Percentiles rank a stretch among this genome's conserved stretches.
phyloP scores from a whole-genome alignment of 2,113 vertebrate species.

The Nesogale talazaci region DNA sequence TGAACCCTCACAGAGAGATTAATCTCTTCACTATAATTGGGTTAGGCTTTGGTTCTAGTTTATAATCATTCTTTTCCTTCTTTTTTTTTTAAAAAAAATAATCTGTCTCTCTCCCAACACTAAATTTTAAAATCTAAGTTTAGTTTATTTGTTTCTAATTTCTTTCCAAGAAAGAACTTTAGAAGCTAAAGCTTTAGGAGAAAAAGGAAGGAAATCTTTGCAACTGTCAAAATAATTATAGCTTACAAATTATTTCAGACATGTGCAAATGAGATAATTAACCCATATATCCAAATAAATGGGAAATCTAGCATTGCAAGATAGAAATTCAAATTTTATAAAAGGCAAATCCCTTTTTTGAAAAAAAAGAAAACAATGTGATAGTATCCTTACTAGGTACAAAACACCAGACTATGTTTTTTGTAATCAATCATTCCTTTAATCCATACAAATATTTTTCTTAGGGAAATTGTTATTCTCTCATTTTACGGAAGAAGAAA shows the following conservation, averaged over 20 bases:
- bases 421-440: not conserved
- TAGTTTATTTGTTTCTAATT: slow-evolving; percentile 50
- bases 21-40: slow-evolving; percentile 58
- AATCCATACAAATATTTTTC: not conserved
- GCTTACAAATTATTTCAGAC: slow-evolving; percentile 70
- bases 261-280: not conserved
- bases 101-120: slow-evolving; percentile 73
- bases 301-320: not conserved
- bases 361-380: not conserved
- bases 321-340: not conserved
- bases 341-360: not conserved
- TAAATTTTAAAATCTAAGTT: slow-evolving; percentile 55
- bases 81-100: slow-evolving; percentile 28
- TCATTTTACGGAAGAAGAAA: not conserved
- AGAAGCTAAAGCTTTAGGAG: slow-evolving; percentile 60
- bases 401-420: not conserved
- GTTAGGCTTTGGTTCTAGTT: slow-evolving; percentile 57
- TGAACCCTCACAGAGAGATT: slow-evolving; percentile 52
- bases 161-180: slow-evolving; percentile 56
- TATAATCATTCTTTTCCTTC: slow-evolving; percentile 60
- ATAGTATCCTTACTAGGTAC: not conserved
- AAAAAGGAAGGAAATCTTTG: slow-evolving; percentile 64
- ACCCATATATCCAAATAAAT: not conserved
- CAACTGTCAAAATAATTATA: slow-evolving; percentile 67
- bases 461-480: not conserved